A percentile compares a stretch with the other conserved stretches of the same genome.
phyloP scores from a whole-genome alignment of 2,888 invertebrate genomes.

The Heliconius ismenius region DNA sequence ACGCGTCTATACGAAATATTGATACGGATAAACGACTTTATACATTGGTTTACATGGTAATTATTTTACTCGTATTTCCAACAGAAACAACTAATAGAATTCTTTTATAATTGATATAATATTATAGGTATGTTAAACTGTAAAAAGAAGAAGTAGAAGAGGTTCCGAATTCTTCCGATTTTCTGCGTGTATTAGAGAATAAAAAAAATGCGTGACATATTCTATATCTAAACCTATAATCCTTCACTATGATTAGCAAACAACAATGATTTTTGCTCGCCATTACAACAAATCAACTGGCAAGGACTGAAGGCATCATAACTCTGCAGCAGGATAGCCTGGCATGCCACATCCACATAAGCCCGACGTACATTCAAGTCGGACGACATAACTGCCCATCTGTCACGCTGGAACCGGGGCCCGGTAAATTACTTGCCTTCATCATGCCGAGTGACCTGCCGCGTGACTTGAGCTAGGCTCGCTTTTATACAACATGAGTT shows the following conservation, averaged over 20 bases:
- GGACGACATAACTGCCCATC: conserved; percentile 65
- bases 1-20: neutral
- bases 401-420: conserved; percentile 69
- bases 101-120: too few relatives aligned
- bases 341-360: conserved; percentile 46
- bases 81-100: too few relatives aligned
- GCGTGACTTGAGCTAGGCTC: conserved; percentile 45
- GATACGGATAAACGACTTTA: neutral
- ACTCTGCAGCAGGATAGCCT: conserved; percentile 33
- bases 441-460: conserved; percentile 69
- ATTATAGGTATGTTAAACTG: too few relatives aligned
- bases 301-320: conserved; percentile 38
- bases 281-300: conserved; percentile 20
- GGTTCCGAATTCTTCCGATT: neutral
- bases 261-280: neutral
- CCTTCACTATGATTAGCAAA: neutral
- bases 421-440: conserved; percentile 76
- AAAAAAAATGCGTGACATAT: neutral
- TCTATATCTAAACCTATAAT: too few relatives aligned
- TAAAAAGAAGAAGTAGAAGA: too few relatives aligned
- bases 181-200: neutral
- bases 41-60: neutral
- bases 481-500: conserved; percentile 56
- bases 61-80: too few relatives aligned
- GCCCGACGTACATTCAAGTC: conserved; percentile 42